Conservation (phyloP, 2,888 invertebrate genomes). For the Rotaria socialis region DNA sequence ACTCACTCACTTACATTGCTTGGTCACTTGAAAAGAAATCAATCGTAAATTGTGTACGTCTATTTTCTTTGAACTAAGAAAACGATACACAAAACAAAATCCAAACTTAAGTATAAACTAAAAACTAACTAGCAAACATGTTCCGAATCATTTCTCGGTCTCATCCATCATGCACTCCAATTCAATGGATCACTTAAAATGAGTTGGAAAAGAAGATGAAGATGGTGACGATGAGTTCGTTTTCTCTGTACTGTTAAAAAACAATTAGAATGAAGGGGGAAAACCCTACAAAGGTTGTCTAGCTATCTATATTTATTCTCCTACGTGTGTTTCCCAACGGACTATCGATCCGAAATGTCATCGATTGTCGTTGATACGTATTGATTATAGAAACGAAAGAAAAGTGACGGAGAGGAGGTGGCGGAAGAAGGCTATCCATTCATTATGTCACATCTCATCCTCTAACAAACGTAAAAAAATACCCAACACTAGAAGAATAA, state of each 20-base stretch:
- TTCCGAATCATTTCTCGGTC: slow-evolving; percentile 5
- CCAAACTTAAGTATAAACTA: too few relatives aligned
- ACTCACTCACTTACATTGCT: too few relatives aligned
- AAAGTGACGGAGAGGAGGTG: not conserved
- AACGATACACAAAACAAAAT: not conserved
- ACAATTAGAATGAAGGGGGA: not conserved
- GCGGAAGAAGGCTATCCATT: slow-evolving; percentile 1
- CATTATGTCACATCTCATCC: slow-evolving; percentile 27
- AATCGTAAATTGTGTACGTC: not conserved
- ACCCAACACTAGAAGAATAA: not conserved
- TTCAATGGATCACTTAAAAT: slow-evolving; percentile 21
- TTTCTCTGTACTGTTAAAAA: not conserved
- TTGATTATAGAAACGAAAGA: not conserved
- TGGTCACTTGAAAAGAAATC: not conserved
- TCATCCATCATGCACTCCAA: not conserved
- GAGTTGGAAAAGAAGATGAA: not conserved
- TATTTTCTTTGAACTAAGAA: not conserved
- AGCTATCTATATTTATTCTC: slow-evolving; percentile 8
- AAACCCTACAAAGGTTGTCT: not conserved
- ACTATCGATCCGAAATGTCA: slow-evolving; percentile 21
- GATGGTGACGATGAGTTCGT: not conserved
- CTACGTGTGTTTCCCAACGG: slow-evolving; percentile 12
- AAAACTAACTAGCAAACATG: not conserved
- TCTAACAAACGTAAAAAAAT: slow-evolving; percentile 5
- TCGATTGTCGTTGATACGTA: not conserved